Base-by-base conservation (phyloP, 2,797 vertebrate genomes). In the Premnoplex brunnescens region DNA sequence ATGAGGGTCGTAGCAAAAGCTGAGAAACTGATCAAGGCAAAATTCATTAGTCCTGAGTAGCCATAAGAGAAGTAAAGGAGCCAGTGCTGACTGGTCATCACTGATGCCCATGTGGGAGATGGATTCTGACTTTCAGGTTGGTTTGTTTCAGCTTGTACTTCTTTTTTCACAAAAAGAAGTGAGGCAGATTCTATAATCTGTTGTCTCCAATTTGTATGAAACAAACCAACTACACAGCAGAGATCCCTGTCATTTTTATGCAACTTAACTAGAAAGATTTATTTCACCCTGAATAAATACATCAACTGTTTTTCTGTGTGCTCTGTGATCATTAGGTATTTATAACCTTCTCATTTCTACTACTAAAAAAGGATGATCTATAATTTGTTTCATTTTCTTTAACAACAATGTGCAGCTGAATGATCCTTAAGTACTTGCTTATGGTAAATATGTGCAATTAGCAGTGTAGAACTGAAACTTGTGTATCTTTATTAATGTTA, bases 1-100 rank as follows among this genome's bases (percentile, higher is more conserved):
- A 88, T 88, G 85, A 79, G 79, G 79, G 88, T 94, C 88, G 91
- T 54, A 75, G 49, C 6, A 7, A 78, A 94, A 96, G 89, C 2
- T 94, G 85, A 85, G 69, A 75, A 95, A 89, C 64, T 83, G 72
- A 91, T 92, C 89, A 91, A 95, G 89, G 79, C 91, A 84, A 91
- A 94, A 96, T 78, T 90, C 85, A 21, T 95, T 93, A 94, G 91
- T 81, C 46, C 41, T 46, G 58, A 84, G 72, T 88, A 91, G 75
- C 81, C 44, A 13, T 56, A 85, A 86, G 54, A 72, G 54, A 77
- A 73, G 73, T 75, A 26, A 37, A 78, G 37, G 52, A 51, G 46
- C n/a, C 30, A 55, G 32, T 81, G 58, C 79, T 68, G 64, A 41
- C 49, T 81, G 58, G 76, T 86, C 30, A 34, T 89, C 43, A 46